Conservation (phyloP, 1,140 invertebrate genomes). For the Pseudomyrmex pallidus region DNA sequence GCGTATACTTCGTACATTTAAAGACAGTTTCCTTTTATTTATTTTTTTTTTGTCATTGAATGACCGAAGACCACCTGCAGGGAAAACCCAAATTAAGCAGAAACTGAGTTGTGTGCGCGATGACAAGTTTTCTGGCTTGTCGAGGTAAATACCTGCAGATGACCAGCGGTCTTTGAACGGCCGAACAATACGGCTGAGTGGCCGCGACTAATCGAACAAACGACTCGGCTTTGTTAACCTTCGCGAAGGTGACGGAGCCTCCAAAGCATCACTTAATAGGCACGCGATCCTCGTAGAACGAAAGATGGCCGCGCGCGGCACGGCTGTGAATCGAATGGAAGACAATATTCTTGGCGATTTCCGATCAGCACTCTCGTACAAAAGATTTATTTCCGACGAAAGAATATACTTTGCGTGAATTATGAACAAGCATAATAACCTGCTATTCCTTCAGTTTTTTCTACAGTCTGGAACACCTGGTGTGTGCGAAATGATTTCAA, state of each 20-base stretch:
- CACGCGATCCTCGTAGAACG: conserved; percentile 69
- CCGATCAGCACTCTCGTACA: neutral
- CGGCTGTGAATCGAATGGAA: conserved; percentile 50
- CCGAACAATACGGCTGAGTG: conserved; percentile 77
- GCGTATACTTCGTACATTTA: neutral
- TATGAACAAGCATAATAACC: neutral
- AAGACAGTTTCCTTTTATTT: neutral
- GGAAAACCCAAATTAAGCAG: neutral
- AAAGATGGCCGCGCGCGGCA: conserved; percentile 48
- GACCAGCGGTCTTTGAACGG: conserved; percentile 73
- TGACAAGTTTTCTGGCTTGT: conserved; percentile 49
- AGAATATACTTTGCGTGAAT: conserved; percentile 15
- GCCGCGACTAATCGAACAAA: conserved; percentile 81
- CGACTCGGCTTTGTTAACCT: conserved; percentile 74
- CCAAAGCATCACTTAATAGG: conserved; percentile 70
- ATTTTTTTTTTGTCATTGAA: neutral
- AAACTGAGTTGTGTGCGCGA: conserved; percentile 4
- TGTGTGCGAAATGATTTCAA: neutral
- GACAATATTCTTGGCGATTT: conserved; percentile 40
- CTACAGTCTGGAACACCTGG: neutral
- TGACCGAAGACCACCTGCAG: neutral
- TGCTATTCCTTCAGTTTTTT: neutral
- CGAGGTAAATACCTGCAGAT: conserved; percentile 63
- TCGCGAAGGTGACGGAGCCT: conserved; percentile 64
- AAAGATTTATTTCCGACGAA: conserved; percentile 29